Evolutionary conservation across 1,140 invertebrate genomes (phyloP), one percentile per base, ranked within the genome.

Genomic region (Steinernema feltiae): DNA sequence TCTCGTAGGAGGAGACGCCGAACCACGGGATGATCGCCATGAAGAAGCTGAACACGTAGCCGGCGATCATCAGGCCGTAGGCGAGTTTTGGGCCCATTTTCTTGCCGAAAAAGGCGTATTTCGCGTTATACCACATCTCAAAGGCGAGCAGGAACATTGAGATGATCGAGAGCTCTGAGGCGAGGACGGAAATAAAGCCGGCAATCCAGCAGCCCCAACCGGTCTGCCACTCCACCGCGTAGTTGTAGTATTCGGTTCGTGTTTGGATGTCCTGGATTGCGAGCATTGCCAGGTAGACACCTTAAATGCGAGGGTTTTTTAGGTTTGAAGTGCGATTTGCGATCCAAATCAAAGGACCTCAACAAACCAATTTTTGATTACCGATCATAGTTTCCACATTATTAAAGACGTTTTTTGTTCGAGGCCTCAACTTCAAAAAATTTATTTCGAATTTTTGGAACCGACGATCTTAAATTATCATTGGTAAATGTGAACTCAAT

Each of bases 241-340:
- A 95, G 88, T 92, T 94, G 70, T 95, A 92, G 88, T 98, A 99
- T 87, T 97, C 93, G 18, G 95, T 95, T 29, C 97, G 88, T 0
- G 95, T 98, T n/a, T 93, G 93, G 0, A 93, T 93, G 87, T 99
- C 97, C 7, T 98, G 93, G 7, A 97, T 92, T 0, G 96, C 97
- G 79, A 99, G 87, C 78, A 98, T 92, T 17, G 94, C 88, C 76
- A 99, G 88, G 88, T 98, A 98, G 69, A 97, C 90, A 48, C 95
- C 96, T 84, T n/a, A n/a, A n/a, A n/a, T n/a, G n/a, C n/a, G n/a
- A n/a, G n/a, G n/a, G n/a, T n/a, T n/a, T n/a, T n/a, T n/a, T n/a
- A n/a, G n/a, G n/a, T n/a, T n/a, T n/a, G n/a, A n/a, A n/a, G n/a
- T n/a, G n/a, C n/a, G n/a, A n/a, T n/a, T n/a, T n/a, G n/a, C n/a